Evolutionary conservation across 2,797 vertebrate species (phyloP), one percentile per base, ranked within the genome.

Genomic region (Apogon hyalosoma): DNA sequence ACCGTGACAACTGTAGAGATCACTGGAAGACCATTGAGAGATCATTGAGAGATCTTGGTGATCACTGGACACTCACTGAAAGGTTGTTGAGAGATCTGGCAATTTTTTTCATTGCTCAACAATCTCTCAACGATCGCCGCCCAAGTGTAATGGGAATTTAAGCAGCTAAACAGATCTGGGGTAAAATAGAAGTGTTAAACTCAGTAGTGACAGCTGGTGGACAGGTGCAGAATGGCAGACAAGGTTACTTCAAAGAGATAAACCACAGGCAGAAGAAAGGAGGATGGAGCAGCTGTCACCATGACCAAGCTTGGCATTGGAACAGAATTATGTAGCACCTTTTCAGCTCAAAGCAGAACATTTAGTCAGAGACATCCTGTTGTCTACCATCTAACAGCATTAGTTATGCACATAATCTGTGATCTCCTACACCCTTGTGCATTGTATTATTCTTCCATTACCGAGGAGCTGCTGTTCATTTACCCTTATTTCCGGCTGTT

Each of bases 371-470:
- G 62, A 80, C 75, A 80, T 85, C 75, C 74, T 84, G 73, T 88
- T 90, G 90, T 91, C 88, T 77, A 41, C 70, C 69, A 85, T 92
- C 84, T 91, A 89, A 88, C 72, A 69, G 72, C 60, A 87, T 90
- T 93, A 91, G 90, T 87, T 85, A 46, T 54, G 69, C 63, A 75
- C 63, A 73, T 74, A 82, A 91, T 91, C 88, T 86, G 72, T 69
- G 83, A 79, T 77, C 58, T 46, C 67, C 73, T 66, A 49, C 72
- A 74, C 53, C 68, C 71, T 66, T 67, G 69, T 57, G 0, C 52
- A 62, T 72, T 83, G 76, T 84, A 68, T 84, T 85, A 81, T 77
- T 75, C 66, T 83, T 74, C 47, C 24, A 81, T 88, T 87, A 89
- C 75, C 46, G 67, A 67, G 72, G 58, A 86, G 73, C 61, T 33